Evolutionary conservation across 2,797 vertebrate species (phyloP).

Genomic region (Myoxocephalus aenaeus): DNA sequence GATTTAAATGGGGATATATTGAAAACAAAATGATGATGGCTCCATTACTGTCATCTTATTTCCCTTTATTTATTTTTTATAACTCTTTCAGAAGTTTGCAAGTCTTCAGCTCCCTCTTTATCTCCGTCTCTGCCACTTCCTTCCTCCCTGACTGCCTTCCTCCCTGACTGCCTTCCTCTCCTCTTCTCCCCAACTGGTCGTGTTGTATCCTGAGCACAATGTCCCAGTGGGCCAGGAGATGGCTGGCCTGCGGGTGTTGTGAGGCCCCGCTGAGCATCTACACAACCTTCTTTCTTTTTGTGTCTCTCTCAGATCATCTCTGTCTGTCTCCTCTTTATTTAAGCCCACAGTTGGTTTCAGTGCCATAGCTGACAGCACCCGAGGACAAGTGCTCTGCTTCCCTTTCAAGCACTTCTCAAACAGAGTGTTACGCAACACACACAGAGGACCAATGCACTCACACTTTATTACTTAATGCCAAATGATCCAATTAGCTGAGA

Average conservation of each 20-base stretch:
- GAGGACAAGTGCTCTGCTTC: constrained; percentile 58
- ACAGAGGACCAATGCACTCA: not conserved
- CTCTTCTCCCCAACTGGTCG: constrained; percentile 21
- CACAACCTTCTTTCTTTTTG: constrained; percentile 29
- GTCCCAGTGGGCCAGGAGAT: constrained; percentile 55
- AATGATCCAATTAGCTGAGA: constrained; percentile 56
- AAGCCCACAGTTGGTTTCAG: constrained; percentile 56
- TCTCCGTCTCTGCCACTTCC: constrained; percentile 29
- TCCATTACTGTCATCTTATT: constrained; percentile 23
- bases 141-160: constrained; percentile 8
- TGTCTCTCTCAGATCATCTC: constrained; percentile 23
- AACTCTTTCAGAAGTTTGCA: not conserved
- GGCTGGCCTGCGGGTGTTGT: constrained; percentile 45
- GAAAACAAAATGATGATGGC: not conserved
- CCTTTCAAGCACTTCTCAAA: constrained; percentile 56
- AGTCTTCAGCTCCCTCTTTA: constrained; percentile 22
- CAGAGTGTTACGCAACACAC: constrained; percentile 51
- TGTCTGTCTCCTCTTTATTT: constrained; percentile 33
- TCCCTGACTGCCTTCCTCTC: constrained; percentile 22
- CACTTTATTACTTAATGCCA: constrained; percentile 49
- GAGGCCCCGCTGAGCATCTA: constrained; percentile 40
- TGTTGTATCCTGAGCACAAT: constrained; percentile 55
- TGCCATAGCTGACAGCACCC: constrained; percentile 54
- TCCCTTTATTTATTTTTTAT: not conserved
- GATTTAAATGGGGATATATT: not conserved